Base-by-base conservation (phyloP, 2,113 vertebrate species). In the Seriola rivoliana region DNA sequence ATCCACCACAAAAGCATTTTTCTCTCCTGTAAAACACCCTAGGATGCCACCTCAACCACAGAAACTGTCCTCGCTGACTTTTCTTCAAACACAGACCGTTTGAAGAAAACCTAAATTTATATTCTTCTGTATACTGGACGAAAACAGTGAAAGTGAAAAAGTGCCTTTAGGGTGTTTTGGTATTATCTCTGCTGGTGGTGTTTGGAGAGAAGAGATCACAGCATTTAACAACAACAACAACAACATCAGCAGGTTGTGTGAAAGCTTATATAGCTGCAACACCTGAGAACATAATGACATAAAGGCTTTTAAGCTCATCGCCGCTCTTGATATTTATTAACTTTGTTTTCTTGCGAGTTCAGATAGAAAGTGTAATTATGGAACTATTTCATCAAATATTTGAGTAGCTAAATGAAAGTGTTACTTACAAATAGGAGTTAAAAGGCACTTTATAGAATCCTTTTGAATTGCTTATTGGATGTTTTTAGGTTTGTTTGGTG, bases 71-170 rank as follows among this genome's bases (percentile, higher is more conserved):
- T 12, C 79, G 79, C 88, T 10, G 65, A 90, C 72, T 69, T 78
- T 77, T 52, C 46, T n/a, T 32, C 38, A 40, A 71, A 71, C 69
- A 19, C 36, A 2, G 32, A 25, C 25, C 14, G 5, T 71, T 65
- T 71, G 55, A 75, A 54, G 21, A 64, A 80, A 80, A 14, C 23
- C 78, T 82, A 82, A 80, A 80, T 85, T 75, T 79, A 79, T 48
- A 42, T 73, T 64, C 29, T 50, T 71, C 40, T 57, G 50, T 72
- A 4, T 11, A 64, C 40, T 1, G 4, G 38, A 75, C 63, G 65
- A 59, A 87, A 71, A 78, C 67, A 82, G 54, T 29, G 8, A 38
- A 60, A 50, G 29, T 8, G 17, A 59, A 23, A 9, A n/a, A 44
- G 36, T n/a, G 57, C 40, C 85, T 71, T 54, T 1, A 11, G 82